Percentiles rank a stretch among this genome's conserved stretches.
phyloP scores from a whole-genome alignment of 2,888 invertebrate genomes.

The Lepidocyrtinus sp. region DNA sequence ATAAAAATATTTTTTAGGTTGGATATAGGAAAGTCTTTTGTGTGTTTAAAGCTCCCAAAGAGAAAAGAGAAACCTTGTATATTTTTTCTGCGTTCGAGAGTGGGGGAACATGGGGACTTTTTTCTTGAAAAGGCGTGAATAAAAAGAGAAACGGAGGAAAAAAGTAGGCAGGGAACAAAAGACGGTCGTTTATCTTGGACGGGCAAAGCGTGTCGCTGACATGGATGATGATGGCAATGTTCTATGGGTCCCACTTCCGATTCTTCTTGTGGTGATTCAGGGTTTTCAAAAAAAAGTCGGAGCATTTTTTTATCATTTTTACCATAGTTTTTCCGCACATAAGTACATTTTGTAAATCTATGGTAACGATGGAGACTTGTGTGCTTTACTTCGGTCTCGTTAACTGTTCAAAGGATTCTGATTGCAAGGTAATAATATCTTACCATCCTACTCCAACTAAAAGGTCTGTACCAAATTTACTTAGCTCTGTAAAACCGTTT shows the following conservation, averaged over 20 bases:
- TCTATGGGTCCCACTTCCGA: constrained; percentile 60
- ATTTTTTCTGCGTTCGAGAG: constrained; percentile 12
- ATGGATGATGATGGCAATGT: constrained; percentile 60
- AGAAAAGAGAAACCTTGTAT: constrained; percentile 18
- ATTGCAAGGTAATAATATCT: neutral
- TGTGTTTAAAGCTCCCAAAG: constrained; percentile 16
- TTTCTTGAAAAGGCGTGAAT: constrained; percentile 53
- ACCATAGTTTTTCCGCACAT: constrained; percentile 40
- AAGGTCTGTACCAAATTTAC: no score
- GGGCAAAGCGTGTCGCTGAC: constrained; percentile 68
- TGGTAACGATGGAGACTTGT: neutral
- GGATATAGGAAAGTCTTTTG: constrained; percentile 30
- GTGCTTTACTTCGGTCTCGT: neutral
- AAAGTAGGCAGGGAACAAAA: constrained; percentile 65
- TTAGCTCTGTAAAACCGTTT: no score
- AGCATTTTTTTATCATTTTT: constrained; percentile 4
- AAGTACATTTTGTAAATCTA: neutral
- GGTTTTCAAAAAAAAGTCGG: neutral
- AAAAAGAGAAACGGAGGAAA: constrained; percentile 31
- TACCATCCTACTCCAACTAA: no score
- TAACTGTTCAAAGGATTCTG: neutral
- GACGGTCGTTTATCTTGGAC: constrained; percentile 68
- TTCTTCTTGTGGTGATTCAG: constrained; percentile 41
- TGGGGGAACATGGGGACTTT: constrained; percentile 10
- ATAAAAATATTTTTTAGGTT: constrained; percentile 8